Conservation (phyloP, 1,140 invertebrate genomes). For the Coelopa frigida region DNA sequence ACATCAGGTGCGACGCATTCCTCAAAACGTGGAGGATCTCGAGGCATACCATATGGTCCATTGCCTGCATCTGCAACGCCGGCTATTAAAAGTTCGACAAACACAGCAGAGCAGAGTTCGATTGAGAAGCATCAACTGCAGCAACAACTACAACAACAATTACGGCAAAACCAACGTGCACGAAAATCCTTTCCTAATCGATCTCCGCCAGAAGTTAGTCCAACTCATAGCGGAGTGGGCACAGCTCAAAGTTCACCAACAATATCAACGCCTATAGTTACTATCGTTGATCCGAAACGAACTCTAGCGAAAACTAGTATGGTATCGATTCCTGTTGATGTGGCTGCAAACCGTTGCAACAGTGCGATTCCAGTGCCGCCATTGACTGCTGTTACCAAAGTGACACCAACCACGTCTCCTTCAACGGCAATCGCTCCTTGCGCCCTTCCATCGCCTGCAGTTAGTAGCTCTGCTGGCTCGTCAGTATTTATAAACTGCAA, state of each 20-base stretch:
- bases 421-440: neutral
- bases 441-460: too few relatives aligned
- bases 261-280: too few relatives aligned
- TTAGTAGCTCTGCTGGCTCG: too few relatives aligned
- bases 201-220: neutral
- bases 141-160: neutral
- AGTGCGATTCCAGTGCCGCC: constrained; percentile 36
- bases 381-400: constrained; percentile 33
- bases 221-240: neutral
- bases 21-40: constrained; percentile 5
- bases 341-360: constrained; percentile 15
- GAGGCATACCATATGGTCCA: constrained; percentile 21
- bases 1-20: too few relatives aligned
- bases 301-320: constrained; percentile 24
- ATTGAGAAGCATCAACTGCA: neutral
- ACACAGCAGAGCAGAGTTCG: constrained; percentile 3
- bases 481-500: too few relatives aligned
- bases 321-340: constrained; percentile 37
- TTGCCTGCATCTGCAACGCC: constrained; percentile 17
- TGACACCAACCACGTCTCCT: constrained; percentile 7
- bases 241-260: too few relatives aligned
- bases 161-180: constrained; percentile 11
- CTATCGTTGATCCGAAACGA: constrained; percentile 7
- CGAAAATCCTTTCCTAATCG: constrained; percentile 30
- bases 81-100: constrained; percentile 1